Evolutionary conservation across 1,140 invertebrate species (phyloP).

Genomic region (Caenorhabditis briggsae): DNA sequence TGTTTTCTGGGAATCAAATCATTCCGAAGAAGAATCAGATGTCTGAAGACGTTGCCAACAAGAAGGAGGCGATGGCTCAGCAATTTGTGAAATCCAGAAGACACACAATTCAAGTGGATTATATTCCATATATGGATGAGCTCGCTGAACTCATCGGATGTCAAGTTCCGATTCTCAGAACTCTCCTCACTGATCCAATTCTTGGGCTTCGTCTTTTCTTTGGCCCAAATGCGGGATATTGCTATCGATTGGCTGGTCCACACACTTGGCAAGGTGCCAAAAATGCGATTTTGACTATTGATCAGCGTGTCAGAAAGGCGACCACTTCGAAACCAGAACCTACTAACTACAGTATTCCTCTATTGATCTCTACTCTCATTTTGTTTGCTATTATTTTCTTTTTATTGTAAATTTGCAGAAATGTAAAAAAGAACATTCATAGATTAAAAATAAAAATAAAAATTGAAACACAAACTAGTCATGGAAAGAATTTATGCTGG

Average conservation of each 20-base stretch:
- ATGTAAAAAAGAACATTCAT: too few species aligned
- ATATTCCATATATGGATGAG: conserved; percentile 78
- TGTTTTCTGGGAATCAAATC: conserved; percentile 51
- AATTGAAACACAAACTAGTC: too few species aligned
- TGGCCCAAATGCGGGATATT: conserved; percentile 68
- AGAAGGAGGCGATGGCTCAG: conserved; percentile 67
- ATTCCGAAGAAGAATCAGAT: conserved; percentile 62
- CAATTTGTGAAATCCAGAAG: conserved; percentile 77
- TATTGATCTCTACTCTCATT: conserved; percentile 10
- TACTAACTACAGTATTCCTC: conserved; percentile 1
- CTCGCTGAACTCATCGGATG: conserved; percentile 78
- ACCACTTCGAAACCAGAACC: conserved; percentile 65
- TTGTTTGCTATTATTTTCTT: conserved; percentile 11
- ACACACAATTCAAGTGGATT: conserved; percentile 79
- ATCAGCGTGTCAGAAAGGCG: conserved; percentile 67
- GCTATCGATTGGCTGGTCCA: conserved; percentile 68
- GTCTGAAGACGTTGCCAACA: conserved; percentile 55
- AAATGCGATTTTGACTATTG: conserved; percentile 66
- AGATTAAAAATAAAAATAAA: too few species aligned
- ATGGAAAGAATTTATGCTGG: too few species aligned
- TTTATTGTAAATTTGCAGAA: background rate
- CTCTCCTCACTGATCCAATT: conserved; percentile 67
- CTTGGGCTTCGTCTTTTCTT: conserved; percentile 66
- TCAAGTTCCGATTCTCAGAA: conserved; percentile 77
- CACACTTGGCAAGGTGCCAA: conserved; percentile 66